Base-by-base conservation (phyloP, 2,113 vertebrate genomes). In the Casuarius casuarius region DNA sequence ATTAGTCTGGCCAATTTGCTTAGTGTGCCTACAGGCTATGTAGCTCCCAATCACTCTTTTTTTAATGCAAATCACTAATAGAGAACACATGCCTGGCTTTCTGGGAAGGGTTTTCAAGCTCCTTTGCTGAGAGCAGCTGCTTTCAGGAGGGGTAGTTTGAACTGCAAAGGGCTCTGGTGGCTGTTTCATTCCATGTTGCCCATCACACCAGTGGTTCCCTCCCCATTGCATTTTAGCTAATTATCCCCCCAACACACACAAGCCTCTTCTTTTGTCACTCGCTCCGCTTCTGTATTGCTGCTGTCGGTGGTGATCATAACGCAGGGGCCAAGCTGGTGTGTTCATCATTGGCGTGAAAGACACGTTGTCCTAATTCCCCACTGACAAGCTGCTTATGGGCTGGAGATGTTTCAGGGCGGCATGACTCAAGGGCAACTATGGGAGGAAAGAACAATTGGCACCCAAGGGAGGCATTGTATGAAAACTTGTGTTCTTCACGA, bases 1-100 rank as follows among this genome's bases (percentile, higher is more conserved):
- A 97, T 97, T 95, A 96, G 94, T 73, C 82, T 95, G 92, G 92
- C 89, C 94, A 96, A 96, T 97, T 96, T 97, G 80, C 92, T 95
- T 89, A 93, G 92, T 95, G 91, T 0, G 63, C 90, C 96, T 95
- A 89, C 84, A 76, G 97, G 94, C 93, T 94, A 93, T 90, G 70
- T 67, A 92, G 91, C 84, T 92, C 83, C 66, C 76, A 91, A 75
- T 90, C 40, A 17, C 17, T 62, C 7, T n/a, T 40, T 28, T 72
- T 87, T 5, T 0, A 85, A 72, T 89, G 72, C 42, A 89, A 91
- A 95, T 95, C 49, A 76, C 81, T 89, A 92, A 76, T 90, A 82
- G 52, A 58, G 66, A 87, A 83, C 87, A 90, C 91, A 74, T 62
- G 80, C 44, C 48, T 91, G 40, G 46, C 17, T 89, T 93, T 92